These are phyloP conservation scores for Heliocidaris tuberculata DNA, from an alignment of 35 echinoderm and acorn worm genomes.

Conservation along the genomic window DNA sequence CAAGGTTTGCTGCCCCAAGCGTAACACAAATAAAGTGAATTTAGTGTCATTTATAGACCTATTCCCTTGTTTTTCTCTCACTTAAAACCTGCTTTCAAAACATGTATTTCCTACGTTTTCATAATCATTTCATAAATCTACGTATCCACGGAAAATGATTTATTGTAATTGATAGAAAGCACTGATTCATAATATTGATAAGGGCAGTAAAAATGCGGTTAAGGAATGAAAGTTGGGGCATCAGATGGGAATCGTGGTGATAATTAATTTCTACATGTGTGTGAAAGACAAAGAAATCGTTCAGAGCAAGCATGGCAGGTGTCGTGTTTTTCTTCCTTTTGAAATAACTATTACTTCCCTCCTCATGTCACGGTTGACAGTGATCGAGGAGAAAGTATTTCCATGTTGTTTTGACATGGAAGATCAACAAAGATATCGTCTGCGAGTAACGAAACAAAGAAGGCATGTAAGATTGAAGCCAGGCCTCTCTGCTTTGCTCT, in stretches of 20 bases:
- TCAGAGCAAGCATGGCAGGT: background rate
- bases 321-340: background rate
- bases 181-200: background rate
- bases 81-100: background rate
- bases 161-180: background rate
- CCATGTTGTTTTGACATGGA: background rate
- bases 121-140: background rate
- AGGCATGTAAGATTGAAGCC: background rate
- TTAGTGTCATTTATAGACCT: background rate
- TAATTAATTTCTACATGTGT: background rate
- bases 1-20: too few relatives aligned
- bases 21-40: background rate
- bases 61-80: background rate
- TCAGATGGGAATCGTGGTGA: background rate
- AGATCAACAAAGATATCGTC: background rate
- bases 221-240: background rate
- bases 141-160: background rate
- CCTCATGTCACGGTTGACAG: background rate
- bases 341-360: background rate
- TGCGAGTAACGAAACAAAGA: background rate
- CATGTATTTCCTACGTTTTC: background rate
- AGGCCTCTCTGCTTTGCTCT: background rate
- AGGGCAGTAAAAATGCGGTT: background rate
- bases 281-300: background rate
- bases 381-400: background rate